Evolutionary conservation across 2,888 invertebrate genomes (phyloP), one percentile per base, ranked within the genome.

Genomic region (Drosophila kambysellisi): DNA sequence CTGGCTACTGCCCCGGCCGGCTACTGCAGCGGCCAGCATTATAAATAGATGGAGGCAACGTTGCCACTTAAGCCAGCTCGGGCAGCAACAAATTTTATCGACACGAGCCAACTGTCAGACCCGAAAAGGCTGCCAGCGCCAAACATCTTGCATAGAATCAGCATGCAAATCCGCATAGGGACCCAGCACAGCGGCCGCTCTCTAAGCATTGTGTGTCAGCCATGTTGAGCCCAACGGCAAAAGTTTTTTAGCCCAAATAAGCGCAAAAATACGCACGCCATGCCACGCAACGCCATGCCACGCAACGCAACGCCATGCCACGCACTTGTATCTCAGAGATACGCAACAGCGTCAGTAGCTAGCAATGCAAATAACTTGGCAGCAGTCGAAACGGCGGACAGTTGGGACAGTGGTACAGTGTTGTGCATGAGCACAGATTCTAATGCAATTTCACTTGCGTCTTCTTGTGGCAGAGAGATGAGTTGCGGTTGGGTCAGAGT

Each of bases 211-310:
- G 68, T 68, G 68, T 89, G 87, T 87, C 87, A 82, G 87, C 81
- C 81, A 80, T 83, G 78, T 74, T 82, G 83, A 82, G 82, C 81
- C 75, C 82, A 64, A 76, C 81, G 72, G 66, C 30, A 56, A 70
- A 79, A 77, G 82, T 89, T 89, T 89, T 87, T 87, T 87, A 87
- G 87, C 85, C 87, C 89, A 87, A 87, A 87, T 87, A 87, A 87
- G 87, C 85, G 82, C 89, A 80, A 86, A 89, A 81, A 87, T 80
- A 81, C 71, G 60, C 74, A 82, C 54, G 68, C 73, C 70, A 79
- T 72, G 82, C 74, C 46, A 46, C 25, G 2, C 25, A 25, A 39
- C 2, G 20, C 43, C 12, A 20, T 12, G 43, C 20, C 64, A 82
- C 50, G 68, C 73, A 61, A 76, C 76, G 82, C 73, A 82, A n/a